Percentiles rank a stretch among this genome's conserved stretches.
phyloP scores from a whole-genome alignment of 2,888 invertebrate genomes.

The Escarpia spicata region DNA sequence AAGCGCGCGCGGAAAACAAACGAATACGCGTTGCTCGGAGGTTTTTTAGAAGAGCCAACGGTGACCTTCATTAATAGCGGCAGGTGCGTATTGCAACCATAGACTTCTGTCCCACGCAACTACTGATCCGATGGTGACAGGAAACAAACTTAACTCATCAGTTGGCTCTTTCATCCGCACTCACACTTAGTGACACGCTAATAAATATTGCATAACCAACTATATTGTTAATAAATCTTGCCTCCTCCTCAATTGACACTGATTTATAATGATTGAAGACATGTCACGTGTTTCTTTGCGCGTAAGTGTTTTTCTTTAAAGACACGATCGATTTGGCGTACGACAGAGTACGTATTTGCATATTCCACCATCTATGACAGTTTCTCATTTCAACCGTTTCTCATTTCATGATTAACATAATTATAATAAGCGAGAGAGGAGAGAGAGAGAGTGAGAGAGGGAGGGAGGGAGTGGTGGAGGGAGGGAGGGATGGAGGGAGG shows the following conservation, averaged over 20 bases:
- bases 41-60: background rate
- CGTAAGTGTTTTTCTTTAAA: background rate
- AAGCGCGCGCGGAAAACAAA: background rate
- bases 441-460: background rate
- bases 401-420: too few relatives aligned
- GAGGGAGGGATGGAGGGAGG: conserved; percentile 18
- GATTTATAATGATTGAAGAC: background rate
- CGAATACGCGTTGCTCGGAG: background rate
- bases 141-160: background rate
- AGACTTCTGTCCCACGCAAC: background rate
- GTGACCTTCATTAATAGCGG: background rate
- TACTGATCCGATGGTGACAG: background rate
- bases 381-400: background rate
- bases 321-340: background rate
- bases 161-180: background rate
- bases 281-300: background rate
- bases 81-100: background rate
- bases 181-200: background rate
- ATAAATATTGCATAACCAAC: conserved; percentile 8
- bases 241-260: background rate
- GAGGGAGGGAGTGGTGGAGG: background rate
- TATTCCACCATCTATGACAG: background rate
- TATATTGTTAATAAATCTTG: background rate
- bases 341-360: background rate
- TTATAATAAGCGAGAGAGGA: background rate